phyloP scores from a whole-genome alignment of 2,888 invertebrate species.

The Lochmaea capreae region DNA sequence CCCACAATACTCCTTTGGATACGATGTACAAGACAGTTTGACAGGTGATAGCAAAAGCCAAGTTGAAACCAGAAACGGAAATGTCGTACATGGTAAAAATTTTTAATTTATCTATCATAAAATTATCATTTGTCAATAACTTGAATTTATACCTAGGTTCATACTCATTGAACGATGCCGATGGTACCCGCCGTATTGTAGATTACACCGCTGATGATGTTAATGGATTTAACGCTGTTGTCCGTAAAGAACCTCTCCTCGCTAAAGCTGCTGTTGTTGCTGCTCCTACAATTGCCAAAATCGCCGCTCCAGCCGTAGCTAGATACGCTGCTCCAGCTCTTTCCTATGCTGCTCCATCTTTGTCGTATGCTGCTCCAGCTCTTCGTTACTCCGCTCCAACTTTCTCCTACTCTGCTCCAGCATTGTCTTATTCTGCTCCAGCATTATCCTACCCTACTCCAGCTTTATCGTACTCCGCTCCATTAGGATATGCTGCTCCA shows the following conservation, averaged over 20 bases:
- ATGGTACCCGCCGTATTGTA: conserved; percentile 74
- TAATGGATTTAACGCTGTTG: conserved; percentile 70
- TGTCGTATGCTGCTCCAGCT: conserved; percentile 21
- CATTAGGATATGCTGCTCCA: conserved; percentile 18
- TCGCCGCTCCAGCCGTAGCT: conserved; percentile 55
- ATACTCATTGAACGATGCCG: conserved; percentile 70
- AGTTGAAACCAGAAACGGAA: conserved; percentile 74
- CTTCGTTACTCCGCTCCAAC: neutral
- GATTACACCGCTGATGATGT: conserved; percentile 70
- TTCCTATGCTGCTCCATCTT: conserved; percentile 32
- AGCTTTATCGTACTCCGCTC: neutral
- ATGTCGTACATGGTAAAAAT: conserved; percentile 62
- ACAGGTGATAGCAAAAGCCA: conserved; percentile 72
- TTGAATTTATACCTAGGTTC: conserved; percentile 46
- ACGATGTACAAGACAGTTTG: conserved; percentile 70
- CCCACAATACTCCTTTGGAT: conserved; percentile 71
- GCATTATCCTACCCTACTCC: conserved; percentile 8
- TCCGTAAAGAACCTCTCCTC: conserved; percentile 66
- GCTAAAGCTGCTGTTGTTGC: conserved; percentile 49
- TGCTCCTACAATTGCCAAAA: conserved; percentile 53
- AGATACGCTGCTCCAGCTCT: conserved; percentile 47
- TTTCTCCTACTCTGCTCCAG: neutral
- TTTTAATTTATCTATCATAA: no score
- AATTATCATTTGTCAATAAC: no score
- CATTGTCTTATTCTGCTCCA: neutral